Conservation (phyloP, 2,888 invertebrate species). For the Aphidius colemani region DNA sequence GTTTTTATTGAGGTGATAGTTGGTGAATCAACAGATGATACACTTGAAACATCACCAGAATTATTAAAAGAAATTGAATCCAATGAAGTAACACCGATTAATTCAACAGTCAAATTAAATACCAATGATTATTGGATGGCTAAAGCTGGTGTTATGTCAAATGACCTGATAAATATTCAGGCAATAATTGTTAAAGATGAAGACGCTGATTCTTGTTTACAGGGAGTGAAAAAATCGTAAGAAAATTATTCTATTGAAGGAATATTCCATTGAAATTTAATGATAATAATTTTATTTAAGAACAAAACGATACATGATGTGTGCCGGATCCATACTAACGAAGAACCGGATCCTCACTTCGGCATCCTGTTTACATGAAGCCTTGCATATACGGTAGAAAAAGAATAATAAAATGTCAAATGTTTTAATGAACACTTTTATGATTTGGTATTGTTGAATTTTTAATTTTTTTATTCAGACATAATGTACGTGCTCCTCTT, state of each 20-base stretch:
- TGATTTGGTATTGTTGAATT: neutral
- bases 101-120: slow-evolving; percentile 3
- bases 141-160: slow-evolving; percentile 24
- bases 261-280: neutral
- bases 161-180: slow-evolving; percentile 35
- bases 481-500: slow-evolving; percentile 40
- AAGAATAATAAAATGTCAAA: neutral
- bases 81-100: neutral
- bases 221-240: slow-evolving; percentile 34
- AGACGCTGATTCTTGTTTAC: slow-evolving; percentile 29
- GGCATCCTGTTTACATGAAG: slow-evolving; percentile 42
- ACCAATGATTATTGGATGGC: slow-evolving; percentile 36
- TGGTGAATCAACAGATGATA: neutral
- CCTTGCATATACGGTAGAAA: slow-evolving; percentile 39
- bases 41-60: neutral
- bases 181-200: slow-evolving; percentile 43
- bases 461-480: slow-evolving; percentile 31
- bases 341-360: slow-evolving; percentile 42
- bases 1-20: neutral
- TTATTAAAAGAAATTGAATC: too few relatives aligned
- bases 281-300: slow-evolving; percentile 25
- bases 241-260: too few relatives aligned
- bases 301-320: slow-evolving; percentile 39
- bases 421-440: neutral
- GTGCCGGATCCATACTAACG: slow-evolving; percentile 42